A percentile compares a stretch with the other conserved stretches of the same genome.
Evolutionary conservation across 1,140 invertebrate species (phyloP).

Genomic region (Helicorthomorpha holstii): DNA sequence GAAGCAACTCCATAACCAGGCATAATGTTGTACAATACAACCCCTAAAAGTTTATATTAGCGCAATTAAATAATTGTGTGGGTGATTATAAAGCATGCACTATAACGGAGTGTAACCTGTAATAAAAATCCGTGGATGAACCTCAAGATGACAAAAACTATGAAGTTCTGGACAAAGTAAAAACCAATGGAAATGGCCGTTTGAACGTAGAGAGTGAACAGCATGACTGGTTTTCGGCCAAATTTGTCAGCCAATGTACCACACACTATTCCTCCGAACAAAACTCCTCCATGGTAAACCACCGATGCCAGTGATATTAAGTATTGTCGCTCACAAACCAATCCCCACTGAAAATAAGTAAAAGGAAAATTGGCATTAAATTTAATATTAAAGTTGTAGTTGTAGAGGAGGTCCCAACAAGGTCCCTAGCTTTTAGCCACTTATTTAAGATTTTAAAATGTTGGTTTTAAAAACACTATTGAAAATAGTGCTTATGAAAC

Average conservation of each 20-base stretch:
- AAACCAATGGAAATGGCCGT: constrained; percentile 29
- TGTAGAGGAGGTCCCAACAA: no score
- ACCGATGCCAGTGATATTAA: constrained; percentile 27
- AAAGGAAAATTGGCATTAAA: constrained; percentile 6
- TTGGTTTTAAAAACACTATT: no score
- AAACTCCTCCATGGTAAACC: constrained; percentile 31
- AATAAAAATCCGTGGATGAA: constrained; percentile 31
- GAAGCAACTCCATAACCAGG: constrained; percentile 33
- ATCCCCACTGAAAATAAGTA: constrained; percentile 26
- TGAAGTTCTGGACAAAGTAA: constrained; percentile 27
- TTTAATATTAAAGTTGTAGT: no score
- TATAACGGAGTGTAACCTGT: constrained; percentile 25
- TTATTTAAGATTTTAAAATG: no score
- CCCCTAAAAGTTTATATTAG: constrained; percentile 17
- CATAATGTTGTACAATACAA: constrained; percentile 22
- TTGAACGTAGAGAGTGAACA: constrained; percentile 32
- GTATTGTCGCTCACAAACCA: constrained; percentile 33
- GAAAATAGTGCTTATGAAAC: no score
- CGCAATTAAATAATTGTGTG: constrained; percentile 1
- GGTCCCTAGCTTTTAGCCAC: no score
- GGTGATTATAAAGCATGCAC: neutral
- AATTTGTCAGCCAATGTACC: constrained; percentile 33
- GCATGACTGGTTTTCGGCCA: constrained; percentile 30
- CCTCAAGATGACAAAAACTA: constrained; percentile 26
- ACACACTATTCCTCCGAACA: constrained; percentile 34